Conservation (phyloP, 2,888 invertebrate species). For the Pimpla rufipes region DNA sequence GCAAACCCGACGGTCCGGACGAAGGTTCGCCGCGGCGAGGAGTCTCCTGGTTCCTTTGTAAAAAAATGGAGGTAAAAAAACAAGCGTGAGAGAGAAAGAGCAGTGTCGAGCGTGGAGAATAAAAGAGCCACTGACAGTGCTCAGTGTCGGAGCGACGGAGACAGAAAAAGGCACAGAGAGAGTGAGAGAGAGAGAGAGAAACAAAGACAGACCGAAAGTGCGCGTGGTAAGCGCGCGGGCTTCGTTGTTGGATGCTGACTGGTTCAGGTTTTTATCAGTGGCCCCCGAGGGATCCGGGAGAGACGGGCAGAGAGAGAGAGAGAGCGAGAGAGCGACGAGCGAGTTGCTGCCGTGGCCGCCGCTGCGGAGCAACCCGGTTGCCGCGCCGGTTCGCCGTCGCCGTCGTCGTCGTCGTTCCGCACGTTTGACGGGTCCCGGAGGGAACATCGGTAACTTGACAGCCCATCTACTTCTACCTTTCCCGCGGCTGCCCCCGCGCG, state of each 20-base stretch:
- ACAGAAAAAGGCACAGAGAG: too few species aligned
- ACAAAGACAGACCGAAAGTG: conserved; percentile 2
- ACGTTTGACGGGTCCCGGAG: conserved; percentile 82
- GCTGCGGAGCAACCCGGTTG: conserved; percentile 66
- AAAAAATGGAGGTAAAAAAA: conserved; percentile 59
- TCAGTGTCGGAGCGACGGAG: too few species aligned
- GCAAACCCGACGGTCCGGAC: conserved; percentile 38
- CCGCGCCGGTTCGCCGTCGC: conserved; percentile 77
- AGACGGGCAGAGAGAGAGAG: conserved; percentile 69
- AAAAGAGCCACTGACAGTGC: not conserved
- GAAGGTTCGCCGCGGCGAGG: conserved; percentile 16
- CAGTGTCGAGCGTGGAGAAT: not conserved
- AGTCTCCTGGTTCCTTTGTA: conserved; percentile 34
- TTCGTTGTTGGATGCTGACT: conserved; percentile 82
- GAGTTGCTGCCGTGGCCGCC: conserved; percentile 69
- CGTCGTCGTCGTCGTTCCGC: conserved; percentile 74
- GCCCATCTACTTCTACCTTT: conserved; percentile 76
- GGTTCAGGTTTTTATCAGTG: conserved; percentile 81
- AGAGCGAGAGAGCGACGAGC: conserved; percentile 6
- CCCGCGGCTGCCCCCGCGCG: conserved; percentile 19
- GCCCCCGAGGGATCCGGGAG: conserved; percentile 75
- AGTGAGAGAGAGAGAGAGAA: conserved; percentile 6
- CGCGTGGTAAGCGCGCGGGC: conserved; percentile 69
- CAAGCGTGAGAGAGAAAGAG: conserved; percentile 38
- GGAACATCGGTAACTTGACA: conserved; percentile 82